Evolutionary conservation across 2,113 vertebrate species (phyloP), one percentile per base, ranked within the genome.

Genomic region (Bujurquina vittata): DNA sequence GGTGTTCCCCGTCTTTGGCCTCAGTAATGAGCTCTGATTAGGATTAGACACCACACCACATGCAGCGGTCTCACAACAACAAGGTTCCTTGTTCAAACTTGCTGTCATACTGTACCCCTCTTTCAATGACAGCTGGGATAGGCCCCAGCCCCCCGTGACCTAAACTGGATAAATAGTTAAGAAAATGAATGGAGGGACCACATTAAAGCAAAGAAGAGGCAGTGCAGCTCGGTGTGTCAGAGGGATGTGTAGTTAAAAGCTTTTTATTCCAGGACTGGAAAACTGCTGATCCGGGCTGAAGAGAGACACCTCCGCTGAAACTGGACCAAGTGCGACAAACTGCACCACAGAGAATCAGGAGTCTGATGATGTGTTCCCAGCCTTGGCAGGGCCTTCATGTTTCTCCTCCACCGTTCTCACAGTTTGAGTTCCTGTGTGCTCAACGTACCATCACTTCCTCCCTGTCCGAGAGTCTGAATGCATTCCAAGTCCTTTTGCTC

Each of bases 41-140:
- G 35, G 35, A 8, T 37, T 37, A 26, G 35, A 5, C 35, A 4
- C n/a, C 12, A 22, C 7, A n/a, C 22, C 23, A 10, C n/a, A 23
- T 15, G 43, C 43, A 15, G 43, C 12, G 33, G 35, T 43, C 37
- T 17, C 62, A 43, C 62, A 43, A 22, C n/a, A 65, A 5, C 1
- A 7, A 65, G n/a, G n/a, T 23, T 23, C 62, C 37, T 43, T 37
- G 0, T 23, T 46, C n/a, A 43, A 26, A 65, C 35, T 37, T 40
- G 61, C n/a, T 17, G 37, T n/a, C 7, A 0, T 0, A 12, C 22
- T 26, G 2, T 2, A 26, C 26, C 26, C 26, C 26, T 26, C 26
- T 26, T 26, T 3, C 26, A 26, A 26, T 26, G 26, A 26, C 26
- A 26, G 26, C 26, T 26, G 26, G 26, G 26, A 26, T n/a, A n/a